Percentiles rank a stretch among this genome's conserved stretches.
These are phyloP conservation scores for Tenodera sinensis DNA, from an alignment of 2,888 invertebrate genomes.

Conservation along the genomic window DNA sequence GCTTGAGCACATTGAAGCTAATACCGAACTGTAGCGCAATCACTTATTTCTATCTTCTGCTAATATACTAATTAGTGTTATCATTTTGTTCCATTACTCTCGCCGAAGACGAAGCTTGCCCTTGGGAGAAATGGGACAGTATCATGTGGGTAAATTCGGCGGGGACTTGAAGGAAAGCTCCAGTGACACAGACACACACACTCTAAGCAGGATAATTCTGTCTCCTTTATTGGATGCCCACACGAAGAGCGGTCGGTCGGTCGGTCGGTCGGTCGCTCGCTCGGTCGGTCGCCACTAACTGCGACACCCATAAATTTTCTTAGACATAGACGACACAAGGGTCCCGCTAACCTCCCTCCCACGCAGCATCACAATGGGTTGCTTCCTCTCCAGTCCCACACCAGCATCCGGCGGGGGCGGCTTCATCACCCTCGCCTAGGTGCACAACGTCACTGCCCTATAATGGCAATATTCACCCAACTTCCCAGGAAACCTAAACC, in stretches of 20 bases:
- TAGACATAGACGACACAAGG: not conserved
- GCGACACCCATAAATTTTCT: not conserved
- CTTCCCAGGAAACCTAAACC: too few species aligned
- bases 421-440: not conserved
- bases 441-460: not conserved
- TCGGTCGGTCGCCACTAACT: not conserved
- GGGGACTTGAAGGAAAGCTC: too few species aligned
- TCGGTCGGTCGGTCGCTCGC: too few species aligned
- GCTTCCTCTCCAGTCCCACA: not conserved
- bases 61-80: too few species aligned
- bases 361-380: not conserved
- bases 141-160: too few species aligned
- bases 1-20: too few species aligned
- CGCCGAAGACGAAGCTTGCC: too few species aligned
- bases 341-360: not conserved
- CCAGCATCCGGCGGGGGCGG: not conserved
- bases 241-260: not conserved
- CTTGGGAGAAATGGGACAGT: too few species aligned
- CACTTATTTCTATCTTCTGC: too few species aligned
- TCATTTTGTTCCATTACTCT: too few species aligned
- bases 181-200: too few species aligned
- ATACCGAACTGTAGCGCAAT: too few species aligned
- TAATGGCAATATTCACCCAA: not conserved
- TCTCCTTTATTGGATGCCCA: not conserved
- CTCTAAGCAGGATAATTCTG: not conserved